A percentile compares a stretch with the other conserved stretches of the same genome.
Conservation (phyloP, 2,113 vertebrate genomes). For the Anas platyrhynchos region DNA sequence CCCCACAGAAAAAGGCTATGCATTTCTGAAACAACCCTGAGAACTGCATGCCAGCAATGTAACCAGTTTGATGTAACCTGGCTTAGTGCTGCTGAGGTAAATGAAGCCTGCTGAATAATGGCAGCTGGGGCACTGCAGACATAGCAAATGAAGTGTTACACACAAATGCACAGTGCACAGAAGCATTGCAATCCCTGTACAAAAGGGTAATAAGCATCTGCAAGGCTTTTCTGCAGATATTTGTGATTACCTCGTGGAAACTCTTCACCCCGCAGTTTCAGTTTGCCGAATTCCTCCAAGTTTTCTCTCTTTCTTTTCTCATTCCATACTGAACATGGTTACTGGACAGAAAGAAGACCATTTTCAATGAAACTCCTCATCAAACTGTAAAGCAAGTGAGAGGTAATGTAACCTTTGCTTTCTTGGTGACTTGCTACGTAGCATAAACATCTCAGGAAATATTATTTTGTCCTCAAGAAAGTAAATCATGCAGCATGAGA, state of each 20-base stretch:
- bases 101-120: conserved; percentile 6
- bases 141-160: not conserved
- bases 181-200: not conserved
- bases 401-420: conserved; percentile 10
- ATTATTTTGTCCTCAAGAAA: not conserved
- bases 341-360: not conserved
- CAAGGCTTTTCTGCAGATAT: conserved; percentile 10
- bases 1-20: not conserved
- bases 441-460: not conserved
- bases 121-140: not conserved
- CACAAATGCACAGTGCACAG: not conserved
- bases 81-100: not conserved
- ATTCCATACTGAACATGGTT: not conserved
- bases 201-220: not conserved
- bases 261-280: not conserved
- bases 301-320: not conserved
- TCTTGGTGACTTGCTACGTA: not conserved
- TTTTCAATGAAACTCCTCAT: not conserved
- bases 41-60: not conserved
- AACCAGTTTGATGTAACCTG: not conserved
- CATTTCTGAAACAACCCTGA: not conserved
- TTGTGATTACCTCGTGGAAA: not conserved
- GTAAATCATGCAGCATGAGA: conserved; percentile 9
- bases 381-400: not conserved
- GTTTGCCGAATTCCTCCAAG: not conserved